Base-by-base conservation (phyloP, 2,888 invertebrate species). In the Drosophila maculinotata region DNA sequence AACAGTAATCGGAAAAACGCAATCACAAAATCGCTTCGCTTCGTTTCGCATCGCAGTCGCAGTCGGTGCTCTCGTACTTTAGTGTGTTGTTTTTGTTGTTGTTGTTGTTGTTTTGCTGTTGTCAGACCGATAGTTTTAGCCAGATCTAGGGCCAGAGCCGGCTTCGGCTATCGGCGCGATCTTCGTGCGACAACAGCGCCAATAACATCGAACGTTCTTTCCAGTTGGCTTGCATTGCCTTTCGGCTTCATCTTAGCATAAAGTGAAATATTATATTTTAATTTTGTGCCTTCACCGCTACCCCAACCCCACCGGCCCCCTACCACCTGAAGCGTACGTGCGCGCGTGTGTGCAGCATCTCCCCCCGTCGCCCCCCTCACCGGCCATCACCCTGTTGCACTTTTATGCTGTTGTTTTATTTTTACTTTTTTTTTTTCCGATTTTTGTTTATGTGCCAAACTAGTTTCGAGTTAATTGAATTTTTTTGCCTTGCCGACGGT, bases 371-470 rank as follows among this genome's bases (percentile, higher is more conserved):
- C 35, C 30, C 5, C 8, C 9, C 4, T 23, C 2, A 7, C 9
- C 9, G 8, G 23, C 20, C 39, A 2, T 33, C 15, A 35, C 31
- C 12, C 30, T 63, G 41, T 48, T 48, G 26, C 58, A 42, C 12
- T 52, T 36, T 42, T 31, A 33, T 35, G 49, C 51, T 38, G 30
- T 49, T 48, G 45, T 39, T 33, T 31, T 51, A 57, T 42, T 33
- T 41, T 31, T 33, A 25, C 20, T 41, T 33, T 49, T 58, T 73
- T 64, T 79, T 69, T 69, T 70, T 66, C 17, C 60, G 57, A 71
- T 68, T 76, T 83, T 83, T 79, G 76, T 83, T 79, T 76, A 65
- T 76, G 86, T 86, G 86, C 73, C 69, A 80, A 80, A 86, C 79
- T 76, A 86, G 79, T 80, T 80, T 79, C 59, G 58, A 69, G 71